Base-by-base conservation (phyloP, 30 jellyfish, hydroid and myxozoan species). In the Aurelia sp. region DNA sequence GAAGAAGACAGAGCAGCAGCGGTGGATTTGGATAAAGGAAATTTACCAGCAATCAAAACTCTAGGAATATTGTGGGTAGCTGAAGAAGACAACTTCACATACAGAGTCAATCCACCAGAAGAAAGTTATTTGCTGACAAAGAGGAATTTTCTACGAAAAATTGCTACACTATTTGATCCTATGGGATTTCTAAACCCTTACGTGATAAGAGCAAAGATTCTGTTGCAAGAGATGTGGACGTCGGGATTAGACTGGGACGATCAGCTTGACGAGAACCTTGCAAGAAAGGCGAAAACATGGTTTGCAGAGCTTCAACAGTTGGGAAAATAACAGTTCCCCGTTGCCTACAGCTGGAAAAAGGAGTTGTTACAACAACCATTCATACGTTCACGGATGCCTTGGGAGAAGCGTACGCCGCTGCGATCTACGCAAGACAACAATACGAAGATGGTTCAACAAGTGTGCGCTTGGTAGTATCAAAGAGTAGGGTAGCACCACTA, bases 121-220 rank as follows among this genome's bases (percentile, higher is more conserved):
- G 60, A 23, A 9, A 50, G 20, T 35, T 18, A 57, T 8, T 16
- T 31, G 21, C 13, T 77, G 18, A 77, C 67, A 18, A 77, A 77
- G 88, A 79, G 84, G 50, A 15, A 55, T 18, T 79, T 40, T 44
- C 73, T 79, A 22, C 8, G 90, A 15, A 35, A 13, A 1, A 50
- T 37, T 64, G 80, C 86, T 17, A 69, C 86, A 27, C 13, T 82
- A 23, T 82, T 50, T 30, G 91, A 82, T 47, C 91, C 85, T 13
- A 19, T 82, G 22, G 91, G 86, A 37, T 82, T 82, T 44, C 21
- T 67, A 58, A 11, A 40, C 11, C 77, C 91, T 4, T 82, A 16
- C 37, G 15, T 82, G 33, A 31, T 67, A 22, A 48, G 77, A 51
- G 91, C 67, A 20, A 67, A 41, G 78, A 12, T 69, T 13, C 22